Conservation (phyloP, 2,113 vertebrate genomes). For the Bambusicola thoracicus region DNA sequence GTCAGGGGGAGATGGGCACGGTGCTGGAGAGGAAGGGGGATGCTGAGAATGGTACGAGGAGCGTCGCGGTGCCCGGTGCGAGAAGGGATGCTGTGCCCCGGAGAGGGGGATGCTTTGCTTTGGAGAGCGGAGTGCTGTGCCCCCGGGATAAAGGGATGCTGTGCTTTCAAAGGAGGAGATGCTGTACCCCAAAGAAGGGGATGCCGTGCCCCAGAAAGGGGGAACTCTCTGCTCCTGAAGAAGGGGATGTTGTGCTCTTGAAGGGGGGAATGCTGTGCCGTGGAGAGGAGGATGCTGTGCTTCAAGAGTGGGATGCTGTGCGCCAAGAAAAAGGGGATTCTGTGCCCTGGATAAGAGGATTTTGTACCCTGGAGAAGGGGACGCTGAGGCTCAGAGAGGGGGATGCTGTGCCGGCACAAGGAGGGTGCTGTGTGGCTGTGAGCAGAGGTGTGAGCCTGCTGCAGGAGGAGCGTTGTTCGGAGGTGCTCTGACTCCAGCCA, state of each 20-base stretch:
- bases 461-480: background rate
- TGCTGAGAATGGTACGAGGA: background rate
- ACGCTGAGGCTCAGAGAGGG: background rate
- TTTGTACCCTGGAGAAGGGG: background rate
- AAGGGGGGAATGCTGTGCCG: background rate
- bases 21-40: background rate
- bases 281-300: background rate
- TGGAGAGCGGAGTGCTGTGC: background rate
- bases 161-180: background rate
- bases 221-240: background rate
- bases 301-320: background rate
- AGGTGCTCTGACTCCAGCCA: background rate
- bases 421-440: background rate
- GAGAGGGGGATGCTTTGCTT: background rate
- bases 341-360: too few relatives aligned
- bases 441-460: background rate
- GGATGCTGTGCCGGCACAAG: background rate
- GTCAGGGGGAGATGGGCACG: background rate
- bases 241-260: background rate
- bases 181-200: background rate
- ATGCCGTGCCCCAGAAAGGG: background rate
- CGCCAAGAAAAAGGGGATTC: background rate
- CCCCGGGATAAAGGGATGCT: background rate
- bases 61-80: background rate
- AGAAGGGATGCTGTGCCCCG: background rate